Evolutionary conservation across 2,888 invertebrate genomes (phyloP), one percentile per base, ranked within the genome.

Genomic region (Apamea sordens): DNA sequence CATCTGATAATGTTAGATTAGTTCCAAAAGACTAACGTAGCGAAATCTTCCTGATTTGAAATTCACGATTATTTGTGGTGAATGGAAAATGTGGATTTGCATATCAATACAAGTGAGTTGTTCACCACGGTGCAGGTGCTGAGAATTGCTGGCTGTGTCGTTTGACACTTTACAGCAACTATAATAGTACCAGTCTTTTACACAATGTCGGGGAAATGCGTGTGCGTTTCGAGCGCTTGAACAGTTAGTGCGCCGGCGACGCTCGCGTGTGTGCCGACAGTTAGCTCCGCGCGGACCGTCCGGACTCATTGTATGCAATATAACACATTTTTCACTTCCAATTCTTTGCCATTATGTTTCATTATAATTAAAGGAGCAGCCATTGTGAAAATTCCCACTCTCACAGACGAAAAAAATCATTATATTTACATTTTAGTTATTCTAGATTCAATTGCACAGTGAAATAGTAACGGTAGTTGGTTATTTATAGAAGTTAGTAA

Each of bases 361-460:
- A 92, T 92, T 93, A 89, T 92, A 93, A 93, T 94, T 93, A 93
- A 92, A 94, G 91, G 91, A 94, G 91, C 89, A 93, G 89, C 87
- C 88, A 93, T 94, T 94, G 94, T 93, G 90, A 91, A 92, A 90
- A 92, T 94, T 94, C 94, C 91, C 94, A 94, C 91, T 94, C 94
- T 91, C 94, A 94, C 93, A 93, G 86, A 80, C 82, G 84, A 92
- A 94, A 93, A 93, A 92, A 93, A 78, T 90, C 92, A 93, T 94
- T 93, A 92, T 65, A 92, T 93, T 93, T 90, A 90, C 93, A 94
- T 93, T 91, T 90, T 89, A 88, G 91, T 91, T 92, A 92, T 91
- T 92, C 91, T 90, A 92, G 89, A 93, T 92, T 92, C 91, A 90
- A 91, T 88, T 92, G 89, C 89, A 77, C 74, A 75, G 74, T 76